Evolutionary conservation across 2,888 invertebrate genomes (phyloP).

Genomic region (Pammene aurita): DNA sequence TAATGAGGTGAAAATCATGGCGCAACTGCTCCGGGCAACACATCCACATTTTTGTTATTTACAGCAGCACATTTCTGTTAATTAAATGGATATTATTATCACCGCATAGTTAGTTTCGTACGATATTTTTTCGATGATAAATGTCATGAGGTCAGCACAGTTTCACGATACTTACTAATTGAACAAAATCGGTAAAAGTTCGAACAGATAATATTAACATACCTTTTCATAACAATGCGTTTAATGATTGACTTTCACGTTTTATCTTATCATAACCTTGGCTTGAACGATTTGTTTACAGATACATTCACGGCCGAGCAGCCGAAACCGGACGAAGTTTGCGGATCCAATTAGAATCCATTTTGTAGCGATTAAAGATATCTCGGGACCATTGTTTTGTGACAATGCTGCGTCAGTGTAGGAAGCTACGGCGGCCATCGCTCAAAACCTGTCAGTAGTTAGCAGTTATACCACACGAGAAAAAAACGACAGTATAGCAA

Average conservation of each 20-base stretch:
- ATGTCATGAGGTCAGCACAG: constrained; percentile 27
- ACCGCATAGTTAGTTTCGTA: constrained; percentile 30
- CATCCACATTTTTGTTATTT: constrained; percentile 49
- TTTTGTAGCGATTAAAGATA: constrained; percentile 79
- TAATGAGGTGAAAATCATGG: constrained; percentile 73
- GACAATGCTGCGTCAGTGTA: constrained; percentile 68
- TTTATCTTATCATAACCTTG: constrained; percentile 54
- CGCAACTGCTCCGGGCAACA: constrained; percentile 49
- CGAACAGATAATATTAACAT: constrained; percentile 4
- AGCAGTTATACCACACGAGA: constrained; percentile 48
- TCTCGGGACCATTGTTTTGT: constrained; percentile 74
- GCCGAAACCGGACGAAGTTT: constrained; percentile 58
- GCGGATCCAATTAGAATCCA: constrained; percentile 79
- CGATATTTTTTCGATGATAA: constrained; percentile 26
- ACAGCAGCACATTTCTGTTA: constrained; percentile 53
- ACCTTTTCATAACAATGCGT: constrained; percentile 28
- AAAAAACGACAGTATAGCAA: constrained; percentile 25
- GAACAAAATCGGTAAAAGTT: constrained; percentile 22
- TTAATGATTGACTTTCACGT: constrained; percentile 47
- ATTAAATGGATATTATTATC: constrained; percentile 52
- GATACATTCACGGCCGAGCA: constrained; percentile 48
- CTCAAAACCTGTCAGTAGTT: constrained; percentile 77
- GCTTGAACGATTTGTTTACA: constrained; percentile 54
- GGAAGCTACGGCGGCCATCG: constrained; percentile 69
- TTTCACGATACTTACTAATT: constrained; percentile 21